phyloP scores from a whole-genome alignment of 2,797 vertebrate genomes.

The Masticophis lateralis region DNA sequence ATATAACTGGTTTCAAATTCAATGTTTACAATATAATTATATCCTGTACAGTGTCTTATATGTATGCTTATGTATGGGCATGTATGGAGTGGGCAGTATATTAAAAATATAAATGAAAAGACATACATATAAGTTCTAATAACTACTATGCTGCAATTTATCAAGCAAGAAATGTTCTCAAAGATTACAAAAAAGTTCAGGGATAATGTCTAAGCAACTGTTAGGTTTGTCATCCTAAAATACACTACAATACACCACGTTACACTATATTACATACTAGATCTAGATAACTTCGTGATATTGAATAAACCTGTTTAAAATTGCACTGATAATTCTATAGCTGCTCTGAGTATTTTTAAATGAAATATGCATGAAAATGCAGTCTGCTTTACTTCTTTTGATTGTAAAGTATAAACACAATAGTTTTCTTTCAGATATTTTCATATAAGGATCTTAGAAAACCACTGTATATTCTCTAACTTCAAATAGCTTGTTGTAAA shows the following conservation, averaged over 20 bases:
- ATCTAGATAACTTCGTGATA: not conserved
- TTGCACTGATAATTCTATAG: not conserved
- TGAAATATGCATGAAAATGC: not conserved
- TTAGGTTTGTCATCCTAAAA: not conserved
- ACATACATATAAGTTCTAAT: not conserved
- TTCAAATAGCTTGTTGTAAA: slow-evolving; percentile 4
- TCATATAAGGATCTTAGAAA: slow-evolving; percentile 31
- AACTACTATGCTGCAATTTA: not conserved
- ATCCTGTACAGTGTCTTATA: not conserved
- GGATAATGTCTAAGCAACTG: not conserved
- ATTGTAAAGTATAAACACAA: slow-evolving; percentile 31
- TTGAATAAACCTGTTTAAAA: not conserved
- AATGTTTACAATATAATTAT: not conserved
- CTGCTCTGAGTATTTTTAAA: slow-evolving; percentile 21
- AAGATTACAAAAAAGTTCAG: not conserved
- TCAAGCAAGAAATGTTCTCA: not conserved
- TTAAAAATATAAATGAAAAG: not conserved
- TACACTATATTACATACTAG: not conserved
- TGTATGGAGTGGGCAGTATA: not conserved
- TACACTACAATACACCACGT: not conserved
- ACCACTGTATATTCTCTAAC: slow-evolving; percentile 19
- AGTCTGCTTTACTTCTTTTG: not conserved
- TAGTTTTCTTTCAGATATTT: slow-evolving; percentile 44
- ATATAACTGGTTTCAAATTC: not conserved
- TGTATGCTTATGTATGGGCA: not conserved